A percentile compares a stretch with the other conserved stretches of the same genome.
phyloP scores from a whole-genome alignment of 2,113 vertebrate species.

The Stomatorhinus ivindoensis region DNA sequence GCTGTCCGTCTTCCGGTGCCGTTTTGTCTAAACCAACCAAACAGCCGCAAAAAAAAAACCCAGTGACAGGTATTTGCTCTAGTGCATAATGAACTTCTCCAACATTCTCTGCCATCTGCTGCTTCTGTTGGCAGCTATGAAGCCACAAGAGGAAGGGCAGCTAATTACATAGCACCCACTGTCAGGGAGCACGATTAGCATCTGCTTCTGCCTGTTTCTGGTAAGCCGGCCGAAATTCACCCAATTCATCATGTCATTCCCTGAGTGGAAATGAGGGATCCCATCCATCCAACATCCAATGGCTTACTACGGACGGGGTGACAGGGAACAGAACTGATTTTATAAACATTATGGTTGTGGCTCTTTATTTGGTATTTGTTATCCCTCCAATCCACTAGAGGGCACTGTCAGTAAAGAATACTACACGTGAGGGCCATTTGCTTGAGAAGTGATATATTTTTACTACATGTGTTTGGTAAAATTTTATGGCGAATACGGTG shows the following conservation, averaged over 20 bases:
- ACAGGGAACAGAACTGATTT: neutral
- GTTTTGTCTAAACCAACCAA: neutral
- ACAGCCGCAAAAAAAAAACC: neutral
- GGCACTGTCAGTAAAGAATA: neutral
- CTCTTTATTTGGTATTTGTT: neutral
- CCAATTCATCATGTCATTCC: neutral
- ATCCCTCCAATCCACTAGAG: neutral
- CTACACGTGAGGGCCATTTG: neutral
- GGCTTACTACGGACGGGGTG: neutral
- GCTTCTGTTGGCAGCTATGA: neutral
- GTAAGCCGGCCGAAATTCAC: neutral
- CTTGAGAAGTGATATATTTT: neutral
- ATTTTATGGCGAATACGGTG: neutral
- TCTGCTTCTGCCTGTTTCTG: neutral
- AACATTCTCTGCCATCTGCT: neutral
- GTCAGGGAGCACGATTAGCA: neutral
- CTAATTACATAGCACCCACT: neutral
- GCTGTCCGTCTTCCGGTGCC: too few relatives aligned
- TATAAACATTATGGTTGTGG: neutral
- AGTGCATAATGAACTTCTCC: neutral
- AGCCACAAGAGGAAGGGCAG: neutral
- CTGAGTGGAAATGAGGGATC: neutral
- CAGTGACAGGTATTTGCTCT: neutral
- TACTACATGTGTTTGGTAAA: neutral
- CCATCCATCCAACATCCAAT: neutral